Evolutionary conservation across 2,888 invertebrate species (phyloP), one percentile per base, ranked within the genome.

Genomic region (Diloba caeruleocephala): DNA sequence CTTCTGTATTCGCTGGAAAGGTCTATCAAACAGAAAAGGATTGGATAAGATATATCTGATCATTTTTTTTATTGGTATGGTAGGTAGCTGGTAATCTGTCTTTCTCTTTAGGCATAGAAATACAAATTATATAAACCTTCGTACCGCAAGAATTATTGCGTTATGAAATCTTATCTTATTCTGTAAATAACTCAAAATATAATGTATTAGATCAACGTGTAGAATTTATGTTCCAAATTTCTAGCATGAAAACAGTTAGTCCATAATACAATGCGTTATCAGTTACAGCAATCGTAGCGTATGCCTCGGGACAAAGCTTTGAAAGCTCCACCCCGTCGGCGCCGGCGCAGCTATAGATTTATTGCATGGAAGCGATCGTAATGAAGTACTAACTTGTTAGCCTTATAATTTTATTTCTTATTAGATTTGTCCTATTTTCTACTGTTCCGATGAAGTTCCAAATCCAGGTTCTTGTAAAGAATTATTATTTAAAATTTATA

Each of bases 351-450:
- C 32, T 48, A 58, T 68, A 68, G 61, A 63, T 71, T 65, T 71
- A 67, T 54, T 59, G 46, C 59, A 59, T 57, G 52, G 50, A 55
- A 49, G 50, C 52, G 37, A 53, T 69, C 49, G 58, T 79, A 82
- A 79, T 78, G 75, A 78, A 79, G 71, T 63, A 67, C 74, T 71
- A 80, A 81, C 82, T 82, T 81, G 76, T 76, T 76, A 76, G 33
- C 26, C 58, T 44, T 59, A 58, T 26, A 52, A 29, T 42, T 36
- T 33, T 7, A 21, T 21, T 1, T 5, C 21, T 21, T 21, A 21
- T 21, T 2, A 42, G 51, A 38, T 51, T 46, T 44, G 0, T 39
- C 21, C 2, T 53, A 53, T 55, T 49, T 55, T 23, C 10, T 26
- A 28, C 13, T 21, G 31, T n/a, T n/a, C n/a, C n/a, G n/a, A n/a